phyloP scores from a whole-genome alignment of 2,113 vertebrate species.

The Cichladusa arquata region DNA sequence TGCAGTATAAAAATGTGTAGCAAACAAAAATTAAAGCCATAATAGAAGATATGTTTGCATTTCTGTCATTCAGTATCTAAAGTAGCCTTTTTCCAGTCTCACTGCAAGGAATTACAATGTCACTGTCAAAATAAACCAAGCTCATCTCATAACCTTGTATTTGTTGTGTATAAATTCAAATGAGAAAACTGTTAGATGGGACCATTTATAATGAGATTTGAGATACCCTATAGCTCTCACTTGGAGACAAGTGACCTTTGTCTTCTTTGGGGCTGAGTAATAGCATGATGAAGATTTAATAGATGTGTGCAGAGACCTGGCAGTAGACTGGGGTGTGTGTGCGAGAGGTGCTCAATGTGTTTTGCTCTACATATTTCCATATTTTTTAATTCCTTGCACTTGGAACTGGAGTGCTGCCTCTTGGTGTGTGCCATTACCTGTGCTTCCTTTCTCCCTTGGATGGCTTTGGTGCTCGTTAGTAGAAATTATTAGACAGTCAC shows the following conservation, averaged over 20 bases:
- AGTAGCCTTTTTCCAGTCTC: not conserved
- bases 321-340: not conserved
- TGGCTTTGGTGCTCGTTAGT: not conserved
- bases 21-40: not conserved
- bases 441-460: not conserved
- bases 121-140: not conserved
- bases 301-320: not conserved
- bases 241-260: slow-evolving; percentile 44
- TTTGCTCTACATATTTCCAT: not conserved
- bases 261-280: not conserved
- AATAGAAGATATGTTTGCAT: not conserved
- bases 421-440: not conserved
- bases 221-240: slow-evolving; percentile 46
- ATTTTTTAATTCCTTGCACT: not conserved
- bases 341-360: not conserved
- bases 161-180: slow-evolving; percentile 56
- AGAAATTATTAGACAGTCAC: slow-evolving; percentile 3
- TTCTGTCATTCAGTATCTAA: not conserved
- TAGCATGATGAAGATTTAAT: not conserved
- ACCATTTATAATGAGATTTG: slow-evolving; percentile 54
- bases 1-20: not conserved
- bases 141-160: not conserved
- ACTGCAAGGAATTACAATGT: not conserved
- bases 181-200: slow-evolving; percentile 41
- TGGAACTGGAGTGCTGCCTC: not conserved